phyloP scores from a whole-genome alignment of 2,797 vertebrate genomes.

The Nyctibius grandis region DNA sequence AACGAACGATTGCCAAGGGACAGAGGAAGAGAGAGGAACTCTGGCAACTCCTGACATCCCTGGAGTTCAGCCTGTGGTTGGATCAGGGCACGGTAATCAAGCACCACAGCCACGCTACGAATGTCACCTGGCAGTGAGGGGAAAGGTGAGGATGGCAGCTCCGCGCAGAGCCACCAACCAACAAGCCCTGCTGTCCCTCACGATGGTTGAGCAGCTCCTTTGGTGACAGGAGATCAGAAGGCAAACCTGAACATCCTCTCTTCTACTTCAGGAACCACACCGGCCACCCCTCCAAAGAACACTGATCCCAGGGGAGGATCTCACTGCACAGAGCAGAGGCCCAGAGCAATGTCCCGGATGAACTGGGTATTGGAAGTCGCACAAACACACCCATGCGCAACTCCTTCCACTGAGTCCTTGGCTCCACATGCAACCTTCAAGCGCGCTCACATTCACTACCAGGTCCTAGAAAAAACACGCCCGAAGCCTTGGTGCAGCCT shows the following conservation, averaged over 20 bases:
- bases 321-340: not conserved
- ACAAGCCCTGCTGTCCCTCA: not conserved
- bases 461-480: not conserved
- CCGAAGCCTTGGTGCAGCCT: not conserved
- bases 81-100: not conserved
- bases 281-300: not conserved
- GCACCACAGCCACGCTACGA: rapidly evolving
- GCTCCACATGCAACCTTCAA: not conserved
- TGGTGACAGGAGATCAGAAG: not conserved
- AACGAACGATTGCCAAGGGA: not conserved
- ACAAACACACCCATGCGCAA: not conserved
- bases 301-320: not conserved
- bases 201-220: not conserved
- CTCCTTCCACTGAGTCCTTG: not conserved
- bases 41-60: not conserved
- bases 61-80: not conserved
- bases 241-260: not conserved
- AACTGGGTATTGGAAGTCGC: not conserved
- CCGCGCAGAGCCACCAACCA: not conserved
- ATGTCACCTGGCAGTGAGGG: rapidly evolving
- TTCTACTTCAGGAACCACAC: not conserved
- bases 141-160: rapidly evolving
- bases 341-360: not conserved
- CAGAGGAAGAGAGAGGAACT: not conserved
- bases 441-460: not conserved